A percentile compares a stretch with the other conserved stretches of the same genome.
These are phyloP conservation scores for Patella pellucida DNA, from an alignment of 2,888 invertebrate genomes.

Conservation along the genomic window DNA sequence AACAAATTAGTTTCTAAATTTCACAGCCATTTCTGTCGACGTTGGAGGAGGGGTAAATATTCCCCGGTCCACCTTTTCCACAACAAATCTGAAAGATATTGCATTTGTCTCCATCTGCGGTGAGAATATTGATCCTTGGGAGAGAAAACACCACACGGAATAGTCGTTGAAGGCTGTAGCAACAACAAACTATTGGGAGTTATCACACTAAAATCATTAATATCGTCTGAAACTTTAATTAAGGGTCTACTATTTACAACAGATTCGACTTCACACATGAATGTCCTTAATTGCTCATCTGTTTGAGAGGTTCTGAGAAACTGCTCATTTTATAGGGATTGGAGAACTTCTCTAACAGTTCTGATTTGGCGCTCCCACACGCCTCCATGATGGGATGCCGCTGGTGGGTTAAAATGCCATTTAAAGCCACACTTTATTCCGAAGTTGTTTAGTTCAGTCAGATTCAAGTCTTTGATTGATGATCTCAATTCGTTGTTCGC, in stretches of 20 bases:
- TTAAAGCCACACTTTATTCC: constrained; percentile 24
- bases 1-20: too few species aligned
- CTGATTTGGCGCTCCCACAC: constrained; percentile 39
- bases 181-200: constrained; percentile 36
- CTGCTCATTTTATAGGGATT: constrained; percentile 25
- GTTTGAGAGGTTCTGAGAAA: constrained; percentile 11
- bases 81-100: constrained; percentile 34
- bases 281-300: constrained; percentile 32
- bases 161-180: neutral
- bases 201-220: constrained; percentile 24
- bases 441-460: constrained; percentile 19
- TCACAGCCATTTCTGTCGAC: constrained; percentile 18
- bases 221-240: constrained; percentile 21
- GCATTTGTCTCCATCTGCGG: constrained; percentile 37
- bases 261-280: constrained; percentile 35
- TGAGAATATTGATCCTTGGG: constrained; percentile 29
- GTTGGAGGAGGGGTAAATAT: constrained; percentile 26
- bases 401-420: constrained; percentile 39
- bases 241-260: constrained; percentile 35
- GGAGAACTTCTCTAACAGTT: constrained; percentile 26
- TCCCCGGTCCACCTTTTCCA: constrained; percentile 31
- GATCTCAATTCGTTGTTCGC: constrained; percentile 29
- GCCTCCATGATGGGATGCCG: constrained; percentile 34
- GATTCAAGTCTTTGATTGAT: constrained; percentile 28
- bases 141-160: constrained; percentile 32